phyloP scores from a whole-genome alignment of 2,113 vertebrate species.

The Protobothrops mucrosquamatus region DNA sequence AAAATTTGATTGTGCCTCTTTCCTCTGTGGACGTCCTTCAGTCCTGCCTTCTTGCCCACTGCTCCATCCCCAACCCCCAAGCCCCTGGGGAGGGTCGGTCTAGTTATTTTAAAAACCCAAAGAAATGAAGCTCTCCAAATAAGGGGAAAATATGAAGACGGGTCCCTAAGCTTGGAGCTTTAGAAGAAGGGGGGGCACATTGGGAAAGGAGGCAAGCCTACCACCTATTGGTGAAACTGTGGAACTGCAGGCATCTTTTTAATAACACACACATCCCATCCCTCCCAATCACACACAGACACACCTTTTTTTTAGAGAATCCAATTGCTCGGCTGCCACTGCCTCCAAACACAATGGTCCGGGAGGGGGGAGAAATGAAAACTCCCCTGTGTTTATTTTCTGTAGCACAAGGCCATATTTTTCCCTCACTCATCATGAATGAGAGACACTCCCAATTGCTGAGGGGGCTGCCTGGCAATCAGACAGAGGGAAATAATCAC shows the following conservation, averaged over 20 bases:
- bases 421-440: background rate
- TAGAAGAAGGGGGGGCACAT: background rate
- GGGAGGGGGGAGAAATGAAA: background rate
- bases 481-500: background rate
- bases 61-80: background rate
- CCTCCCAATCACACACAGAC: background rate
- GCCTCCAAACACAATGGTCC: background rate
- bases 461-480: background rate
- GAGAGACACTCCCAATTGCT: background rate
- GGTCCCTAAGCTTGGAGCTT: background rate
- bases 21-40: background rate
- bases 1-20: too few relatives aligned
- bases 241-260: background rate
- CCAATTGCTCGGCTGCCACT: background rate
- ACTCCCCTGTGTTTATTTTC: background rate
- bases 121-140: conserved; percentile 33
- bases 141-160: conserved; percentile 40
- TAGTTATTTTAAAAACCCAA: conserved; percentile 28
- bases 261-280: background rate
- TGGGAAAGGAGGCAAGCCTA: background rate
- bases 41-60: background rate
- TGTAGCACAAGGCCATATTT: background rate
- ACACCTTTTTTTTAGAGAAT: background rate
- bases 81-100: conserved; percentile 21
- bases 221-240: conserved; percentile 8